Evolutionary conservation across 2,113 vertebrate species (phyloP).

Genomic region (Deroptyus accipitrinus): DNA sequence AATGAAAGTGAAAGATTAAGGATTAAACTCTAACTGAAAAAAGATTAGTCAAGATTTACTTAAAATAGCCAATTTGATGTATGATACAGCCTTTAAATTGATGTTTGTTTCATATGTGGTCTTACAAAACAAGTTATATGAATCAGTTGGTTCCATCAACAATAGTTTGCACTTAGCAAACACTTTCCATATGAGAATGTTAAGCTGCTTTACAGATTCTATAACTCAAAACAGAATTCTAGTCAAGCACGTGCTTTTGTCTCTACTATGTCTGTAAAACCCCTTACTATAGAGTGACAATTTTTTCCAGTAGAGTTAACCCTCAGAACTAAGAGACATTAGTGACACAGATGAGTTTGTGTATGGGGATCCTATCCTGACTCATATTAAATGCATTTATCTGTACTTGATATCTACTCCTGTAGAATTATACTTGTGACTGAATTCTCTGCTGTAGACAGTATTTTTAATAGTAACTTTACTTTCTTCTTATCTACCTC

Average conservation of each 20-base stretch:
- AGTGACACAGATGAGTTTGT: background rate
- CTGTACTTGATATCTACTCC: background rate
- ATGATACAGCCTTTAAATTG: background rate
- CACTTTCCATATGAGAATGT: background rate
- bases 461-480: background rate
- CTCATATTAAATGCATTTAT: background rate
- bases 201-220: background rate
- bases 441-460: background rate
- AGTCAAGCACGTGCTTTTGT: background rate
- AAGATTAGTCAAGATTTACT: background rate
- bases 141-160: background rate
- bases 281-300: background rate
- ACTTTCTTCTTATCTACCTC: background rate
- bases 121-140: background rate
- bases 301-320: background rate
- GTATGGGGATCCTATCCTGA: background rate
- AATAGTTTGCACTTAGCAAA: background rate
- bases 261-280: background rate
- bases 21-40: constrained; percentile 51
- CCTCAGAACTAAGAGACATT: background rate
- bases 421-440: background rate
- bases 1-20: constrained; percentile 55
- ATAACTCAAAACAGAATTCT: background rate
- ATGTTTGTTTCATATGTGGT: background rate
- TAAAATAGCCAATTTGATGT: background rate